Evolutionary conservation across 2,888 invertebrate species (phyloP).

Genomic region (Tetropium fuscum): DNA sequence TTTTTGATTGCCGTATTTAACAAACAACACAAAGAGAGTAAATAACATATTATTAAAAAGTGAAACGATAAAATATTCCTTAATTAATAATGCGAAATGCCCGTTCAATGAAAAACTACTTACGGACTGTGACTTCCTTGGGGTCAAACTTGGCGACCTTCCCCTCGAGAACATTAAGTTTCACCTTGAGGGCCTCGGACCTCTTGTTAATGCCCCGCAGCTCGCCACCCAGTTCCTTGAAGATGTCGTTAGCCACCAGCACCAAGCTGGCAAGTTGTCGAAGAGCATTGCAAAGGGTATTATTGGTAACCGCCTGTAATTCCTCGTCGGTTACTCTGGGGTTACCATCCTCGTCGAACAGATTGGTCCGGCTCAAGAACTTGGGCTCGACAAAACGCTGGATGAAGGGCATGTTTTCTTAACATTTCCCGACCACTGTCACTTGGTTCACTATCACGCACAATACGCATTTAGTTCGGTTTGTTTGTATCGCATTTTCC

Average conservation of each 20-base stretch:
- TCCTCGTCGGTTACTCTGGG: conserved; percentile 78
- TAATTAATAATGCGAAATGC: background rate
- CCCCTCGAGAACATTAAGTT: conserved; percentile 78
- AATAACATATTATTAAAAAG: too few relatives aligned
- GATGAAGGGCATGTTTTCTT: conserved; percentile 84
- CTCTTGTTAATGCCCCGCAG: conserved; percentile 80
- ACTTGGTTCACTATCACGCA: conserved; percentile 32
- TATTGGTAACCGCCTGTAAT: conserved; percentile 88
- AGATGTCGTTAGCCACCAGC: conserved; percentile 86
- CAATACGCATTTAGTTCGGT: too few relatives aligned
- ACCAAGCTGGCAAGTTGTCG: conserved; percentile 89
- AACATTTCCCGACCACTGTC: conserved; percentile 13
- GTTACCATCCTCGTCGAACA: conserved; percentile 72
- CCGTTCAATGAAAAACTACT: too few relatives aligned
- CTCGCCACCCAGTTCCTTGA: conserved; percentile 82
- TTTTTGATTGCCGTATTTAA: too few relatives aligned
- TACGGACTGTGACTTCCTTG: conserved; percentile 93
- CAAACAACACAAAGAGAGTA: too few relatives aligned
- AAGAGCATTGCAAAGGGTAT: conserved; percentile 86
- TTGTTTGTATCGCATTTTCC: conserved; percentile 34
- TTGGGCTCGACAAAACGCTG: conserved; percentile 87
- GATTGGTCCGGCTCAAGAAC: conserved; percentile 77
- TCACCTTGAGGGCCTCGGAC: conserved; percentile 76
- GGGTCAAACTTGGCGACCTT: conserved; percentile 83
- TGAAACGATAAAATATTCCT: background rate